Conservation (phyloP, 1,140 invertebrate species). For the Helicorthomorpha holstii region DNA sequence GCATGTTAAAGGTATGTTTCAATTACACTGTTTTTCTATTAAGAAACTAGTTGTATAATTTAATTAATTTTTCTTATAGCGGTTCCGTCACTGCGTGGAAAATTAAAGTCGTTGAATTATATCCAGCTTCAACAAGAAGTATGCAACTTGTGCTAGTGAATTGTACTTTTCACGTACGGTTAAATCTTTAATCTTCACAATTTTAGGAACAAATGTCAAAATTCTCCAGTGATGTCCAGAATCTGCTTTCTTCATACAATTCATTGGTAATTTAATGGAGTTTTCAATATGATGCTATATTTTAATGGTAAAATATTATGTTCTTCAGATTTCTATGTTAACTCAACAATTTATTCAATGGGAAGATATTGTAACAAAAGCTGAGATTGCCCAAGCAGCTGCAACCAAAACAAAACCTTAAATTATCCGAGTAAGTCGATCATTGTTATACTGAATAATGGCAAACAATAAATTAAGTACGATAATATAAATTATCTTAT, state of each 20-base stretch:
- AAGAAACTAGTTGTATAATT: not conserved
- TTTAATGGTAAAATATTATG: not conserved
- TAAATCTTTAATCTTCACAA: not conserved
- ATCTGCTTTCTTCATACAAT: not conserved
- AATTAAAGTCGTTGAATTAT: not conserved
- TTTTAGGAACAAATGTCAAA: not conserved
- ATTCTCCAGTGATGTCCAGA: not conserved
- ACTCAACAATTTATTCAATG: not conserved
- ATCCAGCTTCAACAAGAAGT: not conserved
- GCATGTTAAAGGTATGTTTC: not conserved
- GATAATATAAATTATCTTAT: too few species aligned
- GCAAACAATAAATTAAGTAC: too few species aligned
- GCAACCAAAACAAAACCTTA: too few species aligned
- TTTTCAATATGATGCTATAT: not conserved
- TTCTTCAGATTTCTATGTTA: not conserved
- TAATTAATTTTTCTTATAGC: not conserved
- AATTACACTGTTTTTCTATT: not conserved
- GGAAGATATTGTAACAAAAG: not conserved
- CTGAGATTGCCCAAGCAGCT: not conserved
- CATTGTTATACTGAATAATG: too few species aligned
- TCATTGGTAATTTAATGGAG: not conserved
- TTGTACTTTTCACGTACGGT: not conserved
- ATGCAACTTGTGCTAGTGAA: not conserved
- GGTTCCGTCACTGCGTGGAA: not conserved
- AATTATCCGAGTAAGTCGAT: too few species aligned